Conservation (phyloP, 2,113 vertebrate species). For the Trichomycterus rosablanca region DNA sequence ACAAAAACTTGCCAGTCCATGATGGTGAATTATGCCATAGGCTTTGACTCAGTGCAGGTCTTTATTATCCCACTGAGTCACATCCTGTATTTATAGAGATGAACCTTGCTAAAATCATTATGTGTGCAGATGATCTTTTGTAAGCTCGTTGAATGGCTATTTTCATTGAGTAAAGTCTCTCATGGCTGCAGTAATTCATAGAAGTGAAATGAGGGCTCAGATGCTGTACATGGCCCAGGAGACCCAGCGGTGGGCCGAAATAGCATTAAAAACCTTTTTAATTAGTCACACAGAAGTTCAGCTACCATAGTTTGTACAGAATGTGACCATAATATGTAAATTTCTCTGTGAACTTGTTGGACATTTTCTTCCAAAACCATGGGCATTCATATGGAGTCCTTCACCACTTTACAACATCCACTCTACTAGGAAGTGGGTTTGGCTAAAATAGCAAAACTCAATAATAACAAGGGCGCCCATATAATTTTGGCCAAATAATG, state of each 20-base stretch:
- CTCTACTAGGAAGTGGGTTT: no score
- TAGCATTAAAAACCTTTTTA: conserved; percentile 26
- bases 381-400: no score
- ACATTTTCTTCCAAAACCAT: no score
- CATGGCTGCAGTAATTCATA: conserved; percentile 4
- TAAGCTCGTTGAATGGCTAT: conserved; percentile 24
- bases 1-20: no score
- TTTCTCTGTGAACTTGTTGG: no score
- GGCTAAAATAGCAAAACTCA: no score
- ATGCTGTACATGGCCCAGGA: conserved; percentile 14
- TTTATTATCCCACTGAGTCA: conserved; percentile 18
- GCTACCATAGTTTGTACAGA: no score
- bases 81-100: conserved; percentile 25
- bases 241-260: conserved; percentile 19
- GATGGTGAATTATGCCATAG: neutral
- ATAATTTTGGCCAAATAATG: no score
- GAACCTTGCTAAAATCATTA: conserved; percentile 5
- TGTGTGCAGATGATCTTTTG: conserved; percentile 16
- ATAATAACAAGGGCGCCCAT: no score
- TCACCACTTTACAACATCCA: no score
- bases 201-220: conserved; percentile 8
- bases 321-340: no score
- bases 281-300: conserved; percentile 13
- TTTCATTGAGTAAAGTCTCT: conserved; percentile 28
- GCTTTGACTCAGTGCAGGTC: neutral